Evolutionary conservation across 2,113 vertebrate species (phyloP).

Genomic region (Garra rufa): DNA sequence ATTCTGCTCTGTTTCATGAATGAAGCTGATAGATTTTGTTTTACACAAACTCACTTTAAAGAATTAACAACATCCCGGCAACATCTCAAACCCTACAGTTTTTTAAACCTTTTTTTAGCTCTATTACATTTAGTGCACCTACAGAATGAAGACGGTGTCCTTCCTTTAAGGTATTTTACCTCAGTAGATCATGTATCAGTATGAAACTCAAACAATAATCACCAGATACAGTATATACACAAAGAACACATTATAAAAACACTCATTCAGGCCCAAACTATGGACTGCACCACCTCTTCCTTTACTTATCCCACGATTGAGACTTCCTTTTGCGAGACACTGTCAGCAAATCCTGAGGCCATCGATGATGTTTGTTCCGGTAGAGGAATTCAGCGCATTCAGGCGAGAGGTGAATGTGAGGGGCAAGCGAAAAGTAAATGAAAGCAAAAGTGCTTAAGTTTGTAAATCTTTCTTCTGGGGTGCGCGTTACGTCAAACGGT

Average conservation of each 20-base stretch:
- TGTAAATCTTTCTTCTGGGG: not conserved
- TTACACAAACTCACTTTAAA: slow-evolving; percentile 11
- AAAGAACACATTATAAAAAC: slow-evolving; percentile 14
- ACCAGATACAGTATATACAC: slow-evolving; percentile 19
- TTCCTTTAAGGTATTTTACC: not conserved
- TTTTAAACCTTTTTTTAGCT: not conserved
- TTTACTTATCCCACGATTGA: not conserved
- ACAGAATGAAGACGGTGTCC: not conserved
- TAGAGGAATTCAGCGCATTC: too few relatives aligned
- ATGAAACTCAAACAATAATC: slow-evolving; percentile 3
- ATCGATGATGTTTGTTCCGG: not conserved
- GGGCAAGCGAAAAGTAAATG: not conserved
- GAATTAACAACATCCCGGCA: not conserved
- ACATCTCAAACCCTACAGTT: not conserved
- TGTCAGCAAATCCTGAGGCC: not conserved
- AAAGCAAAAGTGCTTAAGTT: not conserved
- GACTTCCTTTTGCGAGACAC: not conserved
- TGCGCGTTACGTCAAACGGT: too few relatives aligned
- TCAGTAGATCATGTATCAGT: not conserved
- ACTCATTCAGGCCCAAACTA: not conserved
- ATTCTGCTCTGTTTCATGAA: slow-evolving; percentile 23
- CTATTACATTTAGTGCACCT: slow-evolving; percentile 27
- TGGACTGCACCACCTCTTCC: not conserved
- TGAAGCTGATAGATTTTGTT: not conserved
- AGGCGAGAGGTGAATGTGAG: not conserved